Evolutionary conservation across 2,888 invertebrate genomes (phyloP).

Genomic region (Lobophora halterata): DNA sequence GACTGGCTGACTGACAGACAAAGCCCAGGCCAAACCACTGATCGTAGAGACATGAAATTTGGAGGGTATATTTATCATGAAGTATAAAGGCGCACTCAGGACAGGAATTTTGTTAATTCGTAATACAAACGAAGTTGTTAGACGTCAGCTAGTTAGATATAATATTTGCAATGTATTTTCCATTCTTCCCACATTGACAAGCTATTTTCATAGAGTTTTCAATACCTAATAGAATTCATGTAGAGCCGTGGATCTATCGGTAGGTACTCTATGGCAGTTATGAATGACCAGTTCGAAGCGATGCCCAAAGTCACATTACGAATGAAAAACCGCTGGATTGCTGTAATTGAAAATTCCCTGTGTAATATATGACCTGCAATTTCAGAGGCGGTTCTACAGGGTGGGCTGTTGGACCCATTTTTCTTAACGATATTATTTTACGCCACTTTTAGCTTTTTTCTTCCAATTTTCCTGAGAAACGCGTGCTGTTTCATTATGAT

Average conservation of each 20-base stretch:
- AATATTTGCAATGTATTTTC: no score
- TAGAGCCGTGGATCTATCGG: slow-evolving; percentile 23
- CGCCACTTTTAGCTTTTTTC: slow-evolving; percentile 75
- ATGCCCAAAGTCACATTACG: slow-evolving; percentile 77
- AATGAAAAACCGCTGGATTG: slow-evolving; percentile 80
- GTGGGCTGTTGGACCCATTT: slow-evolving; percentile 54
- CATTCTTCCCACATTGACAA: neutral
- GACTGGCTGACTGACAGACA: no score
- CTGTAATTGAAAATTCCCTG: slow-evolving; percentile 80
- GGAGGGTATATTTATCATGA: no score
- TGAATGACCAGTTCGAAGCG: slow-evolving; percentile 67
- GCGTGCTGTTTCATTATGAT: slow-evolving; percentile 76
- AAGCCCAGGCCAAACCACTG: no score
- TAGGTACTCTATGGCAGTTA: slow-evolving; percentile 45
- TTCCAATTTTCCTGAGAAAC: slow-evolving; percentile 54
- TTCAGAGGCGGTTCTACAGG: slow-evolving; percentile 69
- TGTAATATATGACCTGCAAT: slow-evolving; percentile 79
- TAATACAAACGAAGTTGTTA: no score
- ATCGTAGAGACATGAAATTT: no score
- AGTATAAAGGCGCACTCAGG: no score
- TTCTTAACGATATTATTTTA: slow-evolving; percentile 79
- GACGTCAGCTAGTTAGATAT: no score
- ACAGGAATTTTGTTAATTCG: no score
- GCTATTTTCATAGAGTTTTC: slow-evolving; percentile 16
- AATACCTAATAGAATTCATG: slow-evolving; percentile 9